Percentiles rank a stretch among this genome's conserved stretches.
phyloP scores from a whole-genome alignment of 2,113 vertebrate species.

The Columba janthina region DNA sequence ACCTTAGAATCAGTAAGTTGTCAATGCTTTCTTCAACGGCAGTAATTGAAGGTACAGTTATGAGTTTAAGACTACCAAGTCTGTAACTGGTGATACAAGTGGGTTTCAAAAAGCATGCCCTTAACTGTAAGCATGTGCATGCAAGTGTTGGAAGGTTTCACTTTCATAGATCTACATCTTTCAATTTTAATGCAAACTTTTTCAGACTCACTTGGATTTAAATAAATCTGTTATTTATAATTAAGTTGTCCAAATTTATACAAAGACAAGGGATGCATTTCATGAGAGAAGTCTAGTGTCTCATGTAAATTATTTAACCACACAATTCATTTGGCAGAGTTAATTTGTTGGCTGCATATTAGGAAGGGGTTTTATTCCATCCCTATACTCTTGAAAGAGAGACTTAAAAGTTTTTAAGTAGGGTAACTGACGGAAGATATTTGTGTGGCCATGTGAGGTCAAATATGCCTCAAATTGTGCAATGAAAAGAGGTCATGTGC shows the following conservation, averaged over 20 bases:
- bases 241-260: neutral
- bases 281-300: neutral
- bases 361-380: neutral
- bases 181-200: neutral
- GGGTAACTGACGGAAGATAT: neutral
- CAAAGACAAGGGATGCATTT: neutral
- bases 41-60: neutral
- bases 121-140: neutral
- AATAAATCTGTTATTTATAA: neutral
- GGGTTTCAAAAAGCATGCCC: neutral
- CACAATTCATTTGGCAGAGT: neutral
- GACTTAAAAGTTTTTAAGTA: neutral
- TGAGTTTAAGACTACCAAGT: neutral
- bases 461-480: neutral
- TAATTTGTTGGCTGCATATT: neutral
- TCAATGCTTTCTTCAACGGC: neutral
- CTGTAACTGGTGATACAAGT: neutral
- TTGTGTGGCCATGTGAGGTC: neutral
- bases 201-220: neutral
- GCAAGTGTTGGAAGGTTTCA: neutral
- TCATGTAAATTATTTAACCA: conserved; percentile 31
- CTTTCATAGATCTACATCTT: neutral
- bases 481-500: neutral
- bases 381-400: neutral
- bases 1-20: neutral